phyloP scores from a whole-genome alignment of 2,888 invertebrate species.

The Parnassius orleans region DNA sequence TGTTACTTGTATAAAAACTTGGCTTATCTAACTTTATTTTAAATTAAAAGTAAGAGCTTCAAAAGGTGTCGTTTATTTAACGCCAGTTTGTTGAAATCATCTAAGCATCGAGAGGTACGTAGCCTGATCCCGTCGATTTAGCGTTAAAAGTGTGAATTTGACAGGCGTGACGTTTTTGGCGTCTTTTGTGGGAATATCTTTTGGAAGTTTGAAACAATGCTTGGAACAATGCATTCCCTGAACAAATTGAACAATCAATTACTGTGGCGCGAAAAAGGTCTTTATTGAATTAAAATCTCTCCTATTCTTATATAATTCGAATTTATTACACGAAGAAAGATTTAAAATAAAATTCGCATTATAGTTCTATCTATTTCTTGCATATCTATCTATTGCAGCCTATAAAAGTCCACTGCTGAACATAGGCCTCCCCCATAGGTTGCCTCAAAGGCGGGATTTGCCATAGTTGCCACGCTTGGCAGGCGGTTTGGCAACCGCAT shows the following conservation, averaged over 20 bases:
- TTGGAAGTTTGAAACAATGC: slow-evolving; percentile 65
- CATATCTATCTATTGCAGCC: too few relatives aligned
- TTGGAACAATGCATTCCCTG: slow-evolving; percentile 56
- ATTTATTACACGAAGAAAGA: background rate
- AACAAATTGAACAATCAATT: slow-evolving; percentile 29
- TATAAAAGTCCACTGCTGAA: too few relatives aligned
- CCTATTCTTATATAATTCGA: background rate
- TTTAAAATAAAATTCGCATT: slow-evolving; percentile 24
- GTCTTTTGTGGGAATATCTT: slow-evolving; percentile 64
- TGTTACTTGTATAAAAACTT: background rate
- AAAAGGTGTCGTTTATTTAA: background rate
- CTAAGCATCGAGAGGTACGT: background rate
- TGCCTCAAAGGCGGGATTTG: too few relatives aligned
- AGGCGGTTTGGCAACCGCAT: too few relatives aligned
- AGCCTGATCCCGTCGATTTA: slow-evolving; percentile 50
- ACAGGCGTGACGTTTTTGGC: slow-evolving; percentile 68
- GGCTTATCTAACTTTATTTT: background rate
- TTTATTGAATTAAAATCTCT: background rate
- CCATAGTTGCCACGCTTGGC: too few relatives aligned
- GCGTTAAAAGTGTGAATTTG: slow-evolving; percentile 64
- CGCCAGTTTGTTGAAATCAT: background rate
- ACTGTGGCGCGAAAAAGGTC: too few relatives aligned
- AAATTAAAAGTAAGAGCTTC: too few relatives aligned
- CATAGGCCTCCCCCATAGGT: too few relatives aligned
- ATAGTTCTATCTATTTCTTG: too few relatives aligned